phyloP scores from a whole-genome alignment of 2,113 vertebrate species.

The Gracilinanus agilis region DNA sequence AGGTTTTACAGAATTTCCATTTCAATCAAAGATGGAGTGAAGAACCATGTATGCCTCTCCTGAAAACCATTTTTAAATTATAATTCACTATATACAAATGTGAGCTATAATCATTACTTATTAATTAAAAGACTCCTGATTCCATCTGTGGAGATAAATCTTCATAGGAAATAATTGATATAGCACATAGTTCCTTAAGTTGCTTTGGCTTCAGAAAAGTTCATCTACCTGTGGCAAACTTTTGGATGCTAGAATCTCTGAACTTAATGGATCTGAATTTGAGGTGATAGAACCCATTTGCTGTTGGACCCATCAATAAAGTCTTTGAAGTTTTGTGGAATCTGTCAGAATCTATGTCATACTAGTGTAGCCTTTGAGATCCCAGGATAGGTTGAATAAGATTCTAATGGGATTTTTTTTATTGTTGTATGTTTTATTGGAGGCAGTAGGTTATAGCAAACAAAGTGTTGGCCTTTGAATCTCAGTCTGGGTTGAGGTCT shows the following conservation, averaged over 20 bases:
- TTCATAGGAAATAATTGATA: neutral
- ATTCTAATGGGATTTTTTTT: neutral
- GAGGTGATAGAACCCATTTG: neutral
- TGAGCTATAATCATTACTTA: neutral
- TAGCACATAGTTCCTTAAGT: neutral
- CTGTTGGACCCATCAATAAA: neutral
- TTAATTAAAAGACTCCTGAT: neutral
- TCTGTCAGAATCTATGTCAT: neutral
- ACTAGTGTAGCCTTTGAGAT: neutral
- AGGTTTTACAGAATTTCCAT: neutral
- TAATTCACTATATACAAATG: neutral
- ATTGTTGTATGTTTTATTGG: neutral
- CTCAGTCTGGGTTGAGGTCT: neutral
- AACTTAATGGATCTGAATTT: neutral
- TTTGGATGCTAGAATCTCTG: neutral
- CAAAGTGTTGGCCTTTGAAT: neutral
- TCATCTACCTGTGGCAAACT: neutral
- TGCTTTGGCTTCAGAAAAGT: neutral
- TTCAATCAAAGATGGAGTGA: neutral
- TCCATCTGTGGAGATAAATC: neutral
- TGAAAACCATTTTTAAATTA: neutral
- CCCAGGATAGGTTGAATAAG: neutral
- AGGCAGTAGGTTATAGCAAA: neutral
- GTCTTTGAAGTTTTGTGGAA: neutral
- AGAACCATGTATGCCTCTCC: neutral